These are phyloP conservation scores for Tangara arthus DNA, from an alignment of 2,797 vertebrate genomes.

Conservation along the genomic window DNA sequence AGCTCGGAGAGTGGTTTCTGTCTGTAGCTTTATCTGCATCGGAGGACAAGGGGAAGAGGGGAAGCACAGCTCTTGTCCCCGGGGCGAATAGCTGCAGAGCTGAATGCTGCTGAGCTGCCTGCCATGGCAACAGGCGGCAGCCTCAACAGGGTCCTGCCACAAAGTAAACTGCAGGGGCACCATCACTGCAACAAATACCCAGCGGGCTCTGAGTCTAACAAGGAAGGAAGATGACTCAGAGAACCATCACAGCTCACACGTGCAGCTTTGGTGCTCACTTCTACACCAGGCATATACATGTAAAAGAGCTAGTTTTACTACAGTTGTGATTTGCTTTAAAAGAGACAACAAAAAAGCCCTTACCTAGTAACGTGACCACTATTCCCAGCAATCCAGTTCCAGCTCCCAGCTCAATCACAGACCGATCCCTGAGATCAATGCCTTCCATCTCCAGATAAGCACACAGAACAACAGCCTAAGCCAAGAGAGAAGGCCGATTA, in stretches of 20 bases:
- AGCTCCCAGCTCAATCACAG: constrained; percentile 89
- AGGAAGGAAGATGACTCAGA: background rate
- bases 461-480: constrained; percentile 89
- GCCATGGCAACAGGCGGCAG: background rate
- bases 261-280: background rate
- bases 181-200: background rate
- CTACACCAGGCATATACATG: background rate
- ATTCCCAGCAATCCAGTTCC: constrained; percentile 96
- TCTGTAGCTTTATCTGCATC: background rate
- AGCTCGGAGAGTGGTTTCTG: background rate
- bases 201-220: background rate
- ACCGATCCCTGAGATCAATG: constrained; percentile 79
- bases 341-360: constrained; percentile 17
- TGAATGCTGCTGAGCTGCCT: background rate
- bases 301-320: background rate
- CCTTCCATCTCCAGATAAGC: constrained; percentile 88
- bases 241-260: background rate
- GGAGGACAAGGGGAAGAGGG: background rate
- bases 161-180: background rate
- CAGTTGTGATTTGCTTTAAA: background rate
- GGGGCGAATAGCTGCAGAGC: background rate
- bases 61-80: background rate
- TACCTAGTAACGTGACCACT: constrained; percentile 89
- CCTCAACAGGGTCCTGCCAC: background rate
- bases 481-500: constrained; percentile 1